phyloP scores from a whole-genome alignment of 2,113 vertebrate genomes.

The Atractosteus spatula region DNA sequence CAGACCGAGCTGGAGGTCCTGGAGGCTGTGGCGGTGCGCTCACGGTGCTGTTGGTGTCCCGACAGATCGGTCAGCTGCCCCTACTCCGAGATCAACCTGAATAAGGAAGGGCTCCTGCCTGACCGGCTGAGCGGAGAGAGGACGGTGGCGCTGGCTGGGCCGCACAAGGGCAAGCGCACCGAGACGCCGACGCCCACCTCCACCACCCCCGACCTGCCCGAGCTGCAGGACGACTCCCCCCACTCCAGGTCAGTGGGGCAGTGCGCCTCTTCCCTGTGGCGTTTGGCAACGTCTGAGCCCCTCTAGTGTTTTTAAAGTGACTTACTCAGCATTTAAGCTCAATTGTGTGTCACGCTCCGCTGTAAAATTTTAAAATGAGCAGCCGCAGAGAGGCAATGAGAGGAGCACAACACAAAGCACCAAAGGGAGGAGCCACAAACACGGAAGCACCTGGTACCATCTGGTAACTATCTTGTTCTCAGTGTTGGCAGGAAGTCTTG shows the following conservation, averaged over 20 bases:
- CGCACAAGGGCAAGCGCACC: constrained; percentile 56
- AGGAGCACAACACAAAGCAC: too few species aligned
- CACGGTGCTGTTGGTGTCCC: neutral
- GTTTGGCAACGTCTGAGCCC: too few species aligned
- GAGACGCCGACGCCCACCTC: constrained; percentile 32
- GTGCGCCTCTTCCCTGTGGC: too few species aligned
- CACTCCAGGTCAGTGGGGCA: constrained; percentile 56
- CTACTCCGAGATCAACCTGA: constrained; percentile 80
- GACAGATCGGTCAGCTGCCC: constrained; percentile 80
- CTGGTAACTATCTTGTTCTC: constrained; percentile 2
- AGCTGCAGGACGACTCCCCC: constrained; percentile 55
- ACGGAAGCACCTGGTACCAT: too few species aligned
- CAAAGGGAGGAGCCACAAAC: too few species aligned
- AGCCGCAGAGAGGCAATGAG: too few species aligned
- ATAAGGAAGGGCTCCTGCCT: constrained; percentile 72
- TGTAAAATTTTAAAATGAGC: too few species aligned
- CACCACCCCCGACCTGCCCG: constrained; percentile 35
- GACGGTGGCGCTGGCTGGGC: constrained; percentile 46
- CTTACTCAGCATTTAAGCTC: too few species aligned
- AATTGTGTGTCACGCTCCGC: too few species aligned
- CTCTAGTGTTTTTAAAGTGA: too few species aligned
- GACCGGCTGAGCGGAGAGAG: constrained; percentile 80
- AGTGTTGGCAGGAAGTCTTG: constrained; percentile 45
- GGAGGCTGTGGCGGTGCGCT: neutral
- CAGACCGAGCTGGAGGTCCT: neutral